Base-by-base conservation (phyloP, 2,888 invertebrate genomes). In the Microchrysa polita region DNA sequence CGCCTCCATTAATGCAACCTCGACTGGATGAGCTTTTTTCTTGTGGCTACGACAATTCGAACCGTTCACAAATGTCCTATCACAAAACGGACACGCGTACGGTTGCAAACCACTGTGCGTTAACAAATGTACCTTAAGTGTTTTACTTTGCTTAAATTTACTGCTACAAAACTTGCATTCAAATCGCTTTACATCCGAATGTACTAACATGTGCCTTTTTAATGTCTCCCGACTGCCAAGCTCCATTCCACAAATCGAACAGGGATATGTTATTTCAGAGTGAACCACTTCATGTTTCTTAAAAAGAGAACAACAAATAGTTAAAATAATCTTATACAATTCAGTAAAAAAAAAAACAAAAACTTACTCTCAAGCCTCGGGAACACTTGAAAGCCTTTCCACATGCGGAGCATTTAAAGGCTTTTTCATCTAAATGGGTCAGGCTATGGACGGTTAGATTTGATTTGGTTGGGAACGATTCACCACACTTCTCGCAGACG, bases 371-470 rank as follows among this genome's bases (percentile, higher is more conserved):
- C 18, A 84, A 78, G 0, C 82, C 78, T 0, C 82, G 77, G 34
- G 81, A 79, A 72, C 81, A 84, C 77, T 85, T 84, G 67, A 84
- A 84, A 10, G 78, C 78, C 16, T 83, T 82, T 0, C 80, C 79
- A 59, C 84, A 85, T 22, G 83, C 82, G 1, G 81, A 79, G 78
- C 87, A 87, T 57, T 82, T 81, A 77, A 83, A 86, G 0, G 86
- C 86, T 4, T 83, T 82, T 5, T 84, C 85, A 1, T 85, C 84
- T 14, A 85, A 85, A 75, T 87, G 87, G 1, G 85, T 85, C 4
- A 86, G 80, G 74, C 85, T 83, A 78, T 87, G 87, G 75, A 86
- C 86, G 52, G 84, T 86, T 0, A 87, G 79, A 1, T 86, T 85
- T 1, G 86, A 86, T 60, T 84, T 83, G 2, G 86, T 86, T 34